These are phyloP conservation scores for Penaeus monodon DNA, from an alignment of 2,888 invertebrate genomes.

Conservation along the genomic window DNA sequence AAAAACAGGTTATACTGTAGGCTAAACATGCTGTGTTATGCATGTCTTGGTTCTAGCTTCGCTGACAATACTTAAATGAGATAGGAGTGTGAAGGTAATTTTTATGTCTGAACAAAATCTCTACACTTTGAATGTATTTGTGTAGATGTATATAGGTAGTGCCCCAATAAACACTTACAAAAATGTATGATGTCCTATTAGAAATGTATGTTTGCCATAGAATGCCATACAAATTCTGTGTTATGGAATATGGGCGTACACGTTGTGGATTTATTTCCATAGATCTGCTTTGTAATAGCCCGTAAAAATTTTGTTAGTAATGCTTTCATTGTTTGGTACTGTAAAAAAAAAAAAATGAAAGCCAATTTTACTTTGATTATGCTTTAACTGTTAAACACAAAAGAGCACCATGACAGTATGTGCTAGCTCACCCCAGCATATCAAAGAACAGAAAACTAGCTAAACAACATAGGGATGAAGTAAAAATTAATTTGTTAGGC, in stretches of 20 bases:
- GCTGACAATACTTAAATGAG: neutral
- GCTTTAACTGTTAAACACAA: slow-evolving; percentile 18
- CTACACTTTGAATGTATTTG: slow-evolving; percentile 43
- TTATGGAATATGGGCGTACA: slow-evolving; percentile 31
- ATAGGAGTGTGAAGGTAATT: slow-evolving; percentile 8
- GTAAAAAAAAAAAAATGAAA: neutral
- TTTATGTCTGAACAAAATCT: slow-evolving; percentile 28
- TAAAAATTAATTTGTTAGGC: no score
- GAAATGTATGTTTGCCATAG: slow-evolving; percentile 45
- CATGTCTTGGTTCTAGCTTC: no score
- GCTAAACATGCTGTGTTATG: no score
- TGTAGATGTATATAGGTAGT: slow-evolving; percentile 53
- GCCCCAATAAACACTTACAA: slow-evolving; percentile 34
- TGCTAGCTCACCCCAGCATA: slow-evolving; percentile 28
- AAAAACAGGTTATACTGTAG: no score
- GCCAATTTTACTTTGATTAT: slow-evolving; percentile 7
- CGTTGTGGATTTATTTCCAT: slow-evolving; percentile 25
- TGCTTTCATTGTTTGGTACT: slow-evolving; percentile 19
- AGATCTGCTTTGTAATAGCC: slow-evolving; percentile 8
- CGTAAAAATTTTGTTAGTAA: slow-evolving; percentile 14
- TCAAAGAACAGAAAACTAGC: slow-evolving; percentile 21
- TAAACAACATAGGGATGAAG: no score
- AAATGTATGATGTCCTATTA: slow-evolving; percentile 52
- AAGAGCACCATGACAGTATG: slow-evolving; percentile 8
- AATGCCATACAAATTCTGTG: slow-evolving; percentile 27